Percentiles rank a stretch among this genome's conserved stretches.
Evolutionary conservation across 2,888 invertebrate genomes (phyloP).

Genomic region (Drosophila paucipuncta): DNA sequence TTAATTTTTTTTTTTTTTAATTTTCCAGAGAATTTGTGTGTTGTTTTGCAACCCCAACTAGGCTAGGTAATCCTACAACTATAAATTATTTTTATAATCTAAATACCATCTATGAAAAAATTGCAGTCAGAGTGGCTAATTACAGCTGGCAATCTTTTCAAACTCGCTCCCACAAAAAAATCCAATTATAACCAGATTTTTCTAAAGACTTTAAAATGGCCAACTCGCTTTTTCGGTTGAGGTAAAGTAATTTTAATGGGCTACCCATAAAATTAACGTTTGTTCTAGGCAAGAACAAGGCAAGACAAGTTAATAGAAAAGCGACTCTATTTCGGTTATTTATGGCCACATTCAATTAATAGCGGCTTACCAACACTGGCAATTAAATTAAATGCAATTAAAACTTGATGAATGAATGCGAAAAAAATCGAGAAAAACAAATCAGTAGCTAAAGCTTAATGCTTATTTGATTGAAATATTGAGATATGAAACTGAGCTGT

Average conservation of each 20-base stretch:
- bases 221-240: not conserved
- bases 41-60: not conserved
- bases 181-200: conserved; percentile 12
- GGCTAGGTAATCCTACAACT: not conserved
- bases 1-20: not conserved
- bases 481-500: conserved; percentile 34
- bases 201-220: not conserved
- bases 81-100: not conserved
- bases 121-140: not conserved
- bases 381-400: conserved; percentile 61
- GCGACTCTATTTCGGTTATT: conserved; percentile 15
- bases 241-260: not conserved
- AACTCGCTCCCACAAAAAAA: not conserved
- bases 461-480: conserved; percentile 35
- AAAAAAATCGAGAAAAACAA: conserved; percentile 3
- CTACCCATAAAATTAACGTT: not conserved
- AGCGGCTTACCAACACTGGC: conserved; percentile 11
- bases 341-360: conserved; percentile 45
- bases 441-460: conserved; percentile 3
- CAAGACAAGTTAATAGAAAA: conserved; percentile 3
- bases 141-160: conserved; percentile 1
- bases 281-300: conserved; percentile 14
- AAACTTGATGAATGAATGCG: conserved; percentile 43
- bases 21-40: not conserved
- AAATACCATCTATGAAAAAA: not conserved